Percentiles rank a stretch among this genome's conserved stretches.
Evolutionary conservation across 2,888 invertebrate genomes (phyloP).

Genomic region (Marasmarcha lunaedactyla): DNA sequence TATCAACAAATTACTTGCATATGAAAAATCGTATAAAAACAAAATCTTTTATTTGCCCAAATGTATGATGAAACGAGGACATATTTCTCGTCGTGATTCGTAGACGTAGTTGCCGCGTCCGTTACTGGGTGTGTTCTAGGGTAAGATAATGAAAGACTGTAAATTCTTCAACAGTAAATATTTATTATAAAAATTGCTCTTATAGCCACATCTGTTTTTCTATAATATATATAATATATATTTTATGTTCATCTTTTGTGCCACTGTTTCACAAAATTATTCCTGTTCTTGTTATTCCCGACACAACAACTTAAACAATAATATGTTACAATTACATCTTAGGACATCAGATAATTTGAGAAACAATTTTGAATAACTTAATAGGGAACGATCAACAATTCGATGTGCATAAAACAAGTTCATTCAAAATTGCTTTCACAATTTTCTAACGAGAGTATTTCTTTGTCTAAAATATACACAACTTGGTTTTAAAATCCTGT

Average conservation of each 20-base stretch:
- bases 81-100: too few relatives aligned
- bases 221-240: slow-evolving; percentile 66
- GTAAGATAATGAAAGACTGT: slow-evolving; percentile 39
- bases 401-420: slow-evolving; percentile 52
- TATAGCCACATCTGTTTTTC: slow-evolving; percentile 70
- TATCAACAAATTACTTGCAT: too few relatives aligned
- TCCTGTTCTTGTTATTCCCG: slow-evolving; percentile 69
- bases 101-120: too few relatives aligned
- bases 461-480: slow-evolving; percentile 60
- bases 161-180: slow-evolving; percentile 68
- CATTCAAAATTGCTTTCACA: slow-evolving; percentile 46
- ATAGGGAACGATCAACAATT: slow-evolving; percentile 63
- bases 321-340: slow-evolving; percentile 65
- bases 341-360: slow-evolving; percentile 52
- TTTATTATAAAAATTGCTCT: slow-evolving; percentile 72
- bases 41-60: too few relatives aligned
- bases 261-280: slow-evolving; percentile 71
- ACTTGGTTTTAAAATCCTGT: slow-evolving; percentile 65
- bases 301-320: slow-evolving; percentile 68
- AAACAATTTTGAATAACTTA: slow-evolving; percentile 51
- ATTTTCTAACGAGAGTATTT: slow-evolving; percentile 56
- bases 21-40: too few relatives aligned
- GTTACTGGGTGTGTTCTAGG: slow-evolving; percentile 6
- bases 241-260: slow-evolving; percentile 67
- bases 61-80: too few relatives aligned